phyloP scores from a whole-genome alignment of 1,140 invertebrate genomes.

The Aphelinus certus region DNA sequence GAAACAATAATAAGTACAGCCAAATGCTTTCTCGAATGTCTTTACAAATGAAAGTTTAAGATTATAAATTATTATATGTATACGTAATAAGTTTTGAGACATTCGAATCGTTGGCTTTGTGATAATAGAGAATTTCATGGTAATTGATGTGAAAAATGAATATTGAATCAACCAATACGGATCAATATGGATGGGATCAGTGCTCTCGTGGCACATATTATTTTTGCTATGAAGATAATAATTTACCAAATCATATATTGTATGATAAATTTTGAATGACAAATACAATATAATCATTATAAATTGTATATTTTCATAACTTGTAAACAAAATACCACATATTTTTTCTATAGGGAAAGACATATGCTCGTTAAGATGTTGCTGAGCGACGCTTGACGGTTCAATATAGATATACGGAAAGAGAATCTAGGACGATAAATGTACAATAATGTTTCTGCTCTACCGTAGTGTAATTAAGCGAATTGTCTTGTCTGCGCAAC shows the following conservation, averaged over 20 bases:
- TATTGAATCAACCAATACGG: neutral
- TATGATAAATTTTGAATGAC: slow-evolving; percentile 10
- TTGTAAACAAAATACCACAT: slow-evolving; percentile 6
- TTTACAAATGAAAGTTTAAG: too few relatives aligned
- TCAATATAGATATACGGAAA: neutral
- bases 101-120: slow-evolving; percentile 4
- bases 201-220: slow-evolving; percentile 2
- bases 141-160: too few relatives aligned
- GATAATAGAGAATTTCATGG: slow-evolving; percentile 4
- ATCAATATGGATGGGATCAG: neutral
- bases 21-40: too few relatives aligned
- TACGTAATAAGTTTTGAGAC: neutral
- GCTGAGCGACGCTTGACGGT: neutral
- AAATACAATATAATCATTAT: neutral
- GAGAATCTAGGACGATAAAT: neutral
- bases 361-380: too few relatives aligned
- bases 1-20: neutral
- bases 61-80: too few relatives aligned
- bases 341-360: slow-evolving; percentile 10
- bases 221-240: slow-evolving; percentile 12
- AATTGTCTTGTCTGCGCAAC: neutral
- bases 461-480: neutral
- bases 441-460: neutral
- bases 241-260: neutral
- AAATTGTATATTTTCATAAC: slow-evolving; percentile 22